Base-by-base conservation (phyloP, 2,113 vertebrate genomes). In the Grallaria varia region DNA sequence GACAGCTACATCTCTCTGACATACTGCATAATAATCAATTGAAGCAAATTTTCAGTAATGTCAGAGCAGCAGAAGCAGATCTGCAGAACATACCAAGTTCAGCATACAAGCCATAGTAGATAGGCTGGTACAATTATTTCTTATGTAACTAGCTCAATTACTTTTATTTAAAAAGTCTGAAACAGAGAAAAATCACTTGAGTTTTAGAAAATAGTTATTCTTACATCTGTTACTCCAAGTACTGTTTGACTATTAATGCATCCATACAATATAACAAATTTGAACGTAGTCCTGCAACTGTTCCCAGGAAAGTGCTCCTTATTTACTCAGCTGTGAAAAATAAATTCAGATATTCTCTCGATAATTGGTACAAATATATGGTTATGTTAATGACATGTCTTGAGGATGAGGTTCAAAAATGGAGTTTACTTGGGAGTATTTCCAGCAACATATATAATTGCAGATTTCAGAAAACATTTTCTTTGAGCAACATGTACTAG, bases 311-410 rank as follows among this genome's bases (percentile, higher is more conserved):
- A 45, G 25, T 2, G 0, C 6, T 83, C 21, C 28, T 50, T 95
- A 83, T 93, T 91, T 82, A 83, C 30, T 62, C 53, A 85, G 37
- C 37, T 87, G n/a, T 82, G 45, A 92, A 93, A 93, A 90, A 86
- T 87, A 95, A 91, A 95, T 95, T 64, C 78, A 79, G 53, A 80
- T 60, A 76, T 19, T 79, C 42, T 27, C 20, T 62, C 50, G 37
- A 79, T 76, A 83, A 83, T 53, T 76, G 27, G 35, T 76, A 85
- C 28, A 76, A 87, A 91, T 53, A 33, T 35, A 76, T 10, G 1
- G 1, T 63, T 85, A 52, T 60, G 28, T 35, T 89, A 90, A 92
- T 44, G 39, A 35, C 21, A 20, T 56, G 39, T 76, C 45, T 56
- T 27, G 27, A 94, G 60, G 28, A 53, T 87, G 55, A 93, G 19